Conservation (phyloP, 37 sponge, comb jelly and placozoan species). For the Halichondria panicea region DNA sequence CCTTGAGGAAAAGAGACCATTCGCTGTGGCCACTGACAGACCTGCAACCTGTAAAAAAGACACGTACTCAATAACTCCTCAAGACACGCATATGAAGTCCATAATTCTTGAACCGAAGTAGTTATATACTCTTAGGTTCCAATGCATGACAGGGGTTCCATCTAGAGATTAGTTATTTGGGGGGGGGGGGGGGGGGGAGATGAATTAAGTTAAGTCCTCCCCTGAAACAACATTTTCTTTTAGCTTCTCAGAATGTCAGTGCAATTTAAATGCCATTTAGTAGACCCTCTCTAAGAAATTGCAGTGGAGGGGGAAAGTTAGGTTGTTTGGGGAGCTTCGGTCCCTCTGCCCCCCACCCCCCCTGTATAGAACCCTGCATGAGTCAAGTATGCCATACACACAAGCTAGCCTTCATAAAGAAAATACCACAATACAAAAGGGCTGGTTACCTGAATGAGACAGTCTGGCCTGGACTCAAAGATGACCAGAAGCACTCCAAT, state of each 20-base stretch:
- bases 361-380: too few relatives aligned
- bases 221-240: too few relatives aligned
- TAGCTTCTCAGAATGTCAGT: too few relatives aligned
- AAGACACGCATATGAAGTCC: neutral
- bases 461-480: slow-evolving; percentile 93
- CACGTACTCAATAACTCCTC: neutral
- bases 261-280: too few relatives aligned
- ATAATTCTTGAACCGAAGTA: neutral
- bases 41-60: slow-evolving; percentile 68
- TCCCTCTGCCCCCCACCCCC: neutral
- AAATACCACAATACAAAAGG: neutral
- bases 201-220: too few relatives aligned
- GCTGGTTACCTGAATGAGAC: slow-evolving; percentile 71
- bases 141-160: neutral
- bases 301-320: too few relatives aligned
- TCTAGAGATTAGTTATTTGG: neutral
- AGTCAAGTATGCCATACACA: neutral
- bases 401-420: neutral
- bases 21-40: slow-evolving; percentile 80
- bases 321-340: too few relatives aligned
- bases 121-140: neutral
- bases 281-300: too few relatives aligned
- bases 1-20: slow-evolving; percentile 91
- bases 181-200: neutral
- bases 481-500: slow-evolving; percentile 93